Conservation (phyloP, 2,113 vertebrate species). For the Dendrocopos noguchii region DNA sequence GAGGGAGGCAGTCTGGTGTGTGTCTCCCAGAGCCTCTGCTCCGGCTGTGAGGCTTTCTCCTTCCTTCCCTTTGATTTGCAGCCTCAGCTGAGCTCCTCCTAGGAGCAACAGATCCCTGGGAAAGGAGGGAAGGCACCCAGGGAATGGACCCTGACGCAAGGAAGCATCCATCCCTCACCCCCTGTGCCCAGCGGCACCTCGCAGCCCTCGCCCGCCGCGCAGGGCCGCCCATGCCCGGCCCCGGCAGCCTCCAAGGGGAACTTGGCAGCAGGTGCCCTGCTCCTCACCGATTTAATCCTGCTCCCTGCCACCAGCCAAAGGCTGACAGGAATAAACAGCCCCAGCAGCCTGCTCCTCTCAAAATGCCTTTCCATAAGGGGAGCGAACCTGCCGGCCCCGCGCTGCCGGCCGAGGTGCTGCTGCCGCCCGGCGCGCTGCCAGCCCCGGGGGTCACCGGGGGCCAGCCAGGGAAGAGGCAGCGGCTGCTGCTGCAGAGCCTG, state of each 20-base stretch:
- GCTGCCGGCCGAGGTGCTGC: background rate
- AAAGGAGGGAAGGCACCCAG: background rate
- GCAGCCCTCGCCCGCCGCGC: background rate
- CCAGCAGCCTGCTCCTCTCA: fast-evolving
- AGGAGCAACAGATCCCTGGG: background rate
- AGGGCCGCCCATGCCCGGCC: background rate
- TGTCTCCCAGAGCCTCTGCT: background rate
- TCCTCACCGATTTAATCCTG: background rate
- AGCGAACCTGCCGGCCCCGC: background rate
- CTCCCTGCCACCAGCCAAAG: background rate
- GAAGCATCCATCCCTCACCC: background rate
- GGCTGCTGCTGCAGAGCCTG: background rate
- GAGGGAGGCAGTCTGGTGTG: background rate
- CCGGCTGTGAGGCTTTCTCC: background rate
- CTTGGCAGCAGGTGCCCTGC: background rate
- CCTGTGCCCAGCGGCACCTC: too few species aligned
- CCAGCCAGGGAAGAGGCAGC: background rate
- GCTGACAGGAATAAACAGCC: constrained; percentile 39
- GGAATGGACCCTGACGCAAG: fast-evolving
- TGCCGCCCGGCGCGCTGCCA: background rate
- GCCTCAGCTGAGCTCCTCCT: background rate
- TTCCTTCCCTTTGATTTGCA: background rate
- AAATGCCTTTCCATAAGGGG: constrained; percentile 61
- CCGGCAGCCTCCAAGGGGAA: fast-evolving
- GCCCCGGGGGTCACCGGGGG: fast-evolving